Percentiles rank a stretch among this genome's conserved stretches.
These are phyloP conservation scores for Drosophila parabipectinata DNA, from an alignment of 1,140 invertebrate species.

Conservation along the genomic window DNA sequence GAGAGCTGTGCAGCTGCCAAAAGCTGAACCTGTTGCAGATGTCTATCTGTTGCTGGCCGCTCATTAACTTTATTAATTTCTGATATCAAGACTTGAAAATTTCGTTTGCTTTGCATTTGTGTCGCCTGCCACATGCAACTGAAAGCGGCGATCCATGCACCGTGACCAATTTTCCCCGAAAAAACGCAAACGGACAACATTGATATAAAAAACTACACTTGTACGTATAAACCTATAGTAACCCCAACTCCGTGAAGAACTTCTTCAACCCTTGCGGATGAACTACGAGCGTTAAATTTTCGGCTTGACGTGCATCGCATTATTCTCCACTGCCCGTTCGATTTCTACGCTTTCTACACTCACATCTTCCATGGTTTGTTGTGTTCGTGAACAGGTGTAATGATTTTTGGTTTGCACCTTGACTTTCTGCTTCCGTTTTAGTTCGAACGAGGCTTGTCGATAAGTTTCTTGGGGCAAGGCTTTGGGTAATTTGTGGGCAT, in stretches of 20 bases:
- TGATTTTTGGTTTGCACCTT: slow-evolving; percentile 78
- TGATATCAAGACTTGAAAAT: slow-evolving; percentile 41
- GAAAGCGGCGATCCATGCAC: slow-evolving; percentile 39
- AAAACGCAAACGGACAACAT: background rate
- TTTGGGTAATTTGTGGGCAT: slow-evolving; percentile 58
- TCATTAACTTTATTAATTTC: slow-evolving; percentile 78
- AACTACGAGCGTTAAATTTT: slow-evolving; percentile 53
- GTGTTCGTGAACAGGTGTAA: slow-evolving; percentile 71
- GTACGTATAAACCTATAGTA: slow-evolving; percentile 5
- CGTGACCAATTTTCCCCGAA: slow-evolving; percentile 61
- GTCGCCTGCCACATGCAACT: slow-evolving; percentile 74
- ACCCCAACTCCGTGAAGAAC: slow-evolving; percentile 18
- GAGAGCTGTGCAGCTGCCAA: slow-evolving; percentile 38
- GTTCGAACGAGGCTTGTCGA: slow-evolving; percentile 50
- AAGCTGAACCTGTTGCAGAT: slow-evolving; percentile 56
- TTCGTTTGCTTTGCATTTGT: slow-evolving; percentile 54
- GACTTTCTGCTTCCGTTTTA: slow-evolving; percentile 78
- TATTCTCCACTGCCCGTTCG: slow-evolving; percentile 33
- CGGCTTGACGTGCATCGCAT: slow-evolving; percentile 16
- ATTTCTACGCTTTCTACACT: slow-evolving; percentile 79
- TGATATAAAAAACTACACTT: slow-evolving; percentile 14
- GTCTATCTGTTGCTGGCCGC: slow-evolving; percentile 51
- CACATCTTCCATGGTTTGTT: slow-evolving; percentile 36
- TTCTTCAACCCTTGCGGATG: slow-evolving; percentile 55
- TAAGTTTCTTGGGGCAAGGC: slow-evolving; percentile 36